Percentiles rank a stretch among this genome's conserved stretches.
These are phyloP conservation scores for Leptobrachium ailaonicum DNA, from an alignment of 2,113 vertebrate species.

Conservation along the genomic window DNA sequence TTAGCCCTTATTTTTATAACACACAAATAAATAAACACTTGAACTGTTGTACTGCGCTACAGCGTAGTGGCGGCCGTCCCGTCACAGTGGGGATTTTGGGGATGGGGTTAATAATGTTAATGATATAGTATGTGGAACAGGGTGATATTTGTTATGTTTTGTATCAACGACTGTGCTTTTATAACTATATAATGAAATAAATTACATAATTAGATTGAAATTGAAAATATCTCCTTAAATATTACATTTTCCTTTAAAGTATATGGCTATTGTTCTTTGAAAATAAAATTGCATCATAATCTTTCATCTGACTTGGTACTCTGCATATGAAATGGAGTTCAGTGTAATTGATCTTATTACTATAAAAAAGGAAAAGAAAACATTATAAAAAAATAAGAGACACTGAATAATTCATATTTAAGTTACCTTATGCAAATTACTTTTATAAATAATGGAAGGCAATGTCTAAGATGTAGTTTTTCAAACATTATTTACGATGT, in stretches of 20 bases:
- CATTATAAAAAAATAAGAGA: background rate
- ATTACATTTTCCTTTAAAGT: background rate
- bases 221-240: no score
- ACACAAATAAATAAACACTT: no score
- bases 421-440: background rate
- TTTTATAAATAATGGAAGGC: background rate
- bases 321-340: background rate
- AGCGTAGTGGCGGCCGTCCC: no score
- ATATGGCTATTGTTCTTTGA: background rate
- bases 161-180: no score
- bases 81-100: no score
- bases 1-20: no score
- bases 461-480: background rate
- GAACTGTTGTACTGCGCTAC: no score
- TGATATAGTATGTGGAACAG: no score
- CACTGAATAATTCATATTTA: background rate
- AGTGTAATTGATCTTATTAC: background rate
- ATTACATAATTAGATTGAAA: no score
- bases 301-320: background rate
- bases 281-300: background rate
- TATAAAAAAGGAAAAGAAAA: background rate
- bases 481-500: slow-evolving; percentile 1
- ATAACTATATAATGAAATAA: no score
- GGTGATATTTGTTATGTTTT: no score
- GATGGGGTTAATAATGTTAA: no score